These are phyloP conservation scores for Marmota flaviventris DNA, from an alignment of 2,113 vertebrate genomes.

Conservation along the genomic window DNA sequence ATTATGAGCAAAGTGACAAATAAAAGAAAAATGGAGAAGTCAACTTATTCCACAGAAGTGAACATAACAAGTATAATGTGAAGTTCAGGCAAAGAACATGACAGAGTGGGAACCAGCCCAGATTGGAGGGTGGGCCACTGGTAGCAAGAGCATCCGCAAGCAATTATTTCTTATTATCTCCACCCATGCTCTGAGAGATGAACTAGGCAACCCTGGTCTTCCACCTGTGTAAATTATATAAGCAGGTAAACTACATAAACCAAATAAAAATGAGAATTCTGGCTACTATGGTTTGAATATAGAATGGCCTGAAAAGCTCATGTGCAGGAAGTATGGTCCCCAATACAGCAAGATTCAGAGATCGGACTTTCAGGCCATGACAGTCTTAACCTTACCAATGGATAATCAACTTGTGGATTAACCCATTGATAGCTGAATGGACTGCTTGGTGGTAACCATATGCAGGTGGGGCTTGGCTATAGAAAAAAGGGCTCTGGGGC, in stretches of 20 bases:
- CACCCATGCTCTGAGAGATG: neutral
- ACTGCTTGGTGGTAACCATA: too few relatives aligned
- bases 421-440: too few relatives aligned
- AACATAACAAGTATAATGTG: neutral
- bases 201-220: neutral
- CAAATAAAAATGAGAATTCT: neutral
- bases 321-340: too few relatives aligned
- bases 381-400: too few relatives aligned
- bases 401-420: too few relatives aligned
- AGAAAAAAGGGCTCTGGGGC: too few relatives aligned
- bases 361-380: too few relatives aligned
- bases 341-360: too few relatives aligned
- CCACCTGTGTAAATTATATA: neutral
- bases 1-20: neutral
- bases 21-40: neutral
- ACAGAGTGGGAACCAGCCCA: neutral
- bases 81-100: neutral
- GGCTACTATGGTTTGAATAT: too few relatives aligned
- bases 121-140: neutral
- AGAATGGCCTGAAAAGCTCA: too few relatives aligned
- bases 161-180: neutral
- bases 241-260: neutral
- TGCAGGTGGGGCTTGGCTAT: too few relatives aligned
- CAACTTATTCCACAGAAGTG: neutral
- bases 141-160: fast-evolving